These are phyloP conservation scores for Leptogaster cylindrica DNA, from an alignment of 2,888 invertebrate genomes.

Conservation along the genomic window DNA sequence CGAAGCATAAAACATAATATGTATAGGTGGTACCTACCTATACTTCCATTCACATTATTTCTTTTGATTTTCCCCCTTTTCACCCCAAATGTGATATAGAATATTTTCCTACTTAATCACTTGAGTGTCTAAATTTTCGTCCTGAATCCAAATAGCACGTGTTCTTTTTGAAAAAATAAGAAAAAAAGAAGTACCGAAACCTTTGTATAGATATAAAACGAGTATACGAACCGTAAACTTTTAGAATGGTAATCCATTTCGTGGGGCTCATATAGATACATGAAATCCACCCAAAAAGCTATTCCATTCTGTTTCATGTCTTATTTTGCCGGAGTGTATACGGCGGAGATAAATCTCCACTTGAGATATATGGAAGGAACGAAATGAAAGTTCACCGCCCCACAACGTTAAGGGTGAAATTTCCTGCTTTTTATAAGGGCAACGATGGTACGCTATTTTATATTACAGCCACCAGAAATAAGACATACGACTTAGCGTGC, in stretches of 20 bases:
- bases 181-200: not conserved
- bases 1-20: no score
- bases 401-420: slow-evolving; percentile 26
- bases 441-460: slow-evolving; percentile 25
- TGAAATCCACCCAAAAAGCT: slow-evolving; percentile 28
- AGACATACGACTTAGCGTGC: slow-evolving; percentile 32
- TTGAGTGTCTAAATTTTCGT: no score
- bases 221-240: slow-evolving; percentile 35
- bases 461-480: slow-evolving; percentile 16
- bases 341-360: slow-evolving; percentile 34
- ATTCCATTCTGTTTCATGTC: slow-evolving; percentile 37
- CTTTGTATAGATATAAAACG: slow-evolving; percentile 15
- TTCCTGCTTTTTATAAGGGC: slow-evolving; percentile 27
- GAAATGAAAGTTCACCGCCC: slow-evolving; percentile 31
- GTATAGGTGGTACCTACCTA: no score
- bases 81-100: no score
- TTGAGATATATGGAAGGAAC: slow-evolving; percentile 35
- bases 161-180: not conserved
- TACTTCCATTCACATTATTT: no score
- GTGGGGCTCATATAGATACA: slow-evolving; percentile 29
- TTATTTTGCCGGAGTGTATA: slow-evolving; percentile 37
- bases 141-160: slow-evolving; percentile 17
- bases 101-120: no score
- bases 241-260: slow-evolving; percentile 40
- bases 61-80: no score